Evolutionary conservation across 2,888 invertebrate genomes (phyloP), one percentile per base, ranked within the genome.

Genomic region (Ormyrus nitidulus): DNA sequence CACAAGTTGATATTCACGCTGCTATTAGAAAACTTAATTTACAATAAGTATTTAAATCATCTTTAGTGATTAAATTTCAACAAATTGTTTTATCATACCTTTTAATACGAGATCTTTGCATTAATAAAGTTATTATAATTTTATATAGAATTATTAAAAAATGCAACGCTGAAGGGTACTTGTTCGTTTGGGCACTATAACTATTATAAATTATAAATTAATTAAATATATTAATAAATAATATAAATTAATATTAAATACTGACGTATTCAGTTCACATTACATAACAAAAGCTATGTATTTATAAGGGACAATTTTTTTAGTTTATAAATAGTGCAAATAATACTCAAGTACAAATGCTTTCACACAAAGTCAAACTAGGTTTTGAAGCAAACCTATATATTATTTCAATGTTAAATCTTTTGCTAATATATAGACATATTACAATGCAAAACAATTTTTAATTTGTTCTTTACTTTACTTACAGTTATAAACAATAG

Each of bases 401-500:
- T 65, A 79, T 34, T 66, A n/a, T 71, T 53, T 34, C 34, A 34
- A 4, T 34, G 34, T 34, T 44, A 72, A 71, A 66, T 56, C 44
- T 76, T 58, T 62, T 5, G 11, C n/a, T 49, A 58, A 56, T 76
- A 68, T 54, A 59, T 78, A 48, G 34, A 62, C 48, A 69, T n/a
- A 62, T 65, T 62, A 44, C 51, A 58, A 65, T 58, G 62, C n/a
- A 56, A 70, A 79, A 70, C 11, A 34, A 56, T 74, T 58, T 51
- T 51, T 13, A 72, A 66, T 80, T 65, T 56, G 9, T 58, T 72
- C 19, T 80, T 76, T 76, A 72, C 53, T 34, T 4, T 34, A 34
- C 34, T 34, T 64, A 80, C 70, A 80, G 59, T 72, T 80, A 51
- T 72, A 80, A 80, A 80, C 51, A 80, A 76, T 71, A 66, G 9